Percentiles rank a stretch among this genome's conserved stretches.
Conservation (phyloP, 1,140 invertebrate species). For the Ylistrum balloti region DNA sequence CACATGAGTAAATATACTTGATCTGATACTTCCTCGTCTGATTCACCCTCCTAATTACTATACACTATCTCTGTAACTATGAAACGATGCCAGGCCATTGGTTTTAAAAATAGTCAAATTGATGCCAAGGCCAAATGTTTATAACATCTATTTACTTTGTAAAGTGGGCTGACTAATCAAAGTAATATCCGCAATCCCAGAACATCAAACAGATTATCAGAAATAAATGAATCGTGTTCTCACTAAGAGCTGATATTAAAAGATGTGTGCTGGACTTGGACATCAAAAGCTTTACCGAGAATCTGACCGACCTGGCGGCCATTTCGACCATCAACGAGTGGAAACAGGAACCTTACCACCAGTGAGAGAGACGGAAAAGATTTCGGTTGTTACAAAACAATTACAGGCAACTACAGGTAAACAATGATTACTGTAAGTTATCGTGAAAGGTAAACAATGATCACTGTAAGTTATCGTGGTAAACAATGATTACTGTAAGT, state of each 20-base stretch:
- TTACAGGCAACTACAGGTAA: not conserved
- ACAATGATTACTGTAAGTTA: not conserved
- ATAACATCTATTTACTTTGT: not conserved
- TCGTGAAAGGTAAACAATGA: not conserved
- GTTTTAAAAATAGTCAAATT: slow-evolving; percentile 8
- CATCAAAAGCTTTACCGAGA: not conserved
- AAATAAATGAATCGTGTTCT: not conserved
- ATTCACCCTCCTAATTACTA: too few relatives aligned
- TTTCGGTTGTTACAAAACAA: not conserved
- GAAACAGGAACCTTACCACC: not conserved
- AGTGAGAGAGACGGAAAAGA: not conserved
- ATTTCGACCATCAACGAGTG: not conserved
- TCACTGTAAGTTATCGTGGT: too few relatives aligned
- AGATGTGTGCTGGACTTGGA: not conserved
- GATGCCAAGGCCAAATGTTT: not conserved
- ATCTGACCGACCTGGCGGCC: not conserved
- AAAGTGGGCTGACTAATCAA: not conserved
- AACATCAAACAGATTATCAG: slow-evolving; percentile 19
- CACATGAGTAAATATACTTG: too few relatives aligned
- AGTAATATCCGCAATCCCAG: not conserved
- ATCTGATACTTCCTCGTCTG: too few relatives aligned
- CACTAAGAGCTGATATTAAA: not conserved
- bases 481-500: too few relatives aligned
- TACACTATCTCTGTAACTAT: not conserved
- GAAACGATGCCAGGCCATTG: not conserved